Conservation (phyloP, 2,888 invertebrate species). For the Cryptus viduatorius region DNA sequence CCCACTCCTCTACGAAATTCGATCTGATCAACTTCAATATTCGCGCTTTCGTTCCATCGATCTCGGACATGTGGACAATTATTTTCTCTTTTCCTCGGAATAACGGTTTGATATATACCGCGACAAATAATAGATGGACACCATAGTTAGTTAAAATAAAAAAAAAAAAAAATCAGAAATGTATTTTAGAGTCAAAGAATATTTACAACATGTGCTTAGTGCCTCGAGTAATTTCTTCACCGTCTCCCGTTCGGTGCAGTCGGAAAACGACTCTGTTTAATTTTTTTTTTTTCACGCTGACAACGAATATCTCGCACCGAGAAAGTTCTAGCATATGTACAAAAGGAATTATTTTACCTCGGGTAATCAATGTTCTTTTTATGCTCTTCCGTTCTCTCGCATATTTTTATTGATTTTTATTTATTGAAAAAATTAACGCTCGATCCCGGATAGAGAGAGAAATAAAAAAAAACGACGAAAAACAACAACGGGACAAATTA, state of each 20-base stretch:
- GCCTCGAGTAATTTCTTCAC: conserved; percentile 67
- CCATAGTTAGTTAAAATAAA: background rate
- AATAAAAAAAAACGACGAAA: conserved; percentile 12
- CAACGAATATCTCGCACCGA: background rate
- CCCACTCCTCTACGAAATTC: background rate
- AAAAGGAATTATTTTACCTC: conserved; percentile 4
- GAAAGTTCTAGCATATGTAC: conserved; percentile 3
- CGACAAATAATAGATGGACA: background rate
- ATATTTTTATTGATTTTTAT: background rate
- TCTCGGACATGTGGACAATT: background rate
- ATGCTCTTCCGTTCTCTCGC: conserved; percentile 2
- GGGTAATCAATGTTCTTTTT: background rate
- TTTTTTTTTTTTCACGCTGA: background rate
- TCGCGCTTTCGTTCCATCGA: conserved; percentile 4
- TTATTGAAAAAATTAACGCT: background rate
- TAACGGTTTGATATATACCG: background rate
- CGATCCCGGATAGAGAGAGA: background rate
- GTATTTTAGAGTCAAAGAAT: conserved; percentile 69
- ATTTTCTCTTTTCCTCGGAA: background rate
- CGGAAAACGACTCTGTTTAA: background rate
- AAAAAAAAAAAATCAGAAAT: background rate
- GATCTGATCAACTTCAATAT: background rate
- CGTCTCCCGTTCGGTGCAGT: background rate
- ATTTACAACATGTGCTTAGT: conserved; percentile 74
- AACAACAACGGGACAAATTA: conserved; percentile 64